Evolutionary conservation across 1,140 invertebrate genomes (phyloP).

Genomic region (Panonychus citri): DNA sequence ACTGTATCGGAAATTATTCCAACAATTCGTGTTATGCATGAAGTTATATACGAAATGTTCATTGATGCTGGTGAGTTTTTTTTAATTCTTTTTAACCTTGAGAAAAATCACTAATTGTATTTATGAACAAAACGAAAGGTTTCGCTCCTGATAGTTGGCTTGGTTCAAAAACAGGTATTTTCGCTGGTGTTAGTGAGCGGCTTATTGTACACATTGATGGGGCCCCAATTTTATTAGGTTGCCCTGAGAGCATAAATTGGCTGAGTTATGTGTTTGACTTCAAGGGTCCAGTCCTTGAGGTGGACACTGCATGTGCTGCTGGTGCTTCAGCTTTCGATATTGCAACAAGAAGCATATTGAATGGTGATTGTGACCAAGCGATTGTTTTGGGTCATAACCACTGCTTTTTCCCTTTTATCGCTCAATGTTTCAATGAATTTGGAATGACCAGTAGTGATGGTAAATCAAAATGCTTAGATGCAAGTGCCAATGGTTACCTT

Average conservation of each 20-base stretch:
- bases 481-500: constrained; percentile 2
- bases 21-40: neutral
- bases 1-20: neutral
- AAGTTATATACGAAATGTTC: neutral
- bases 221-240: neutral
- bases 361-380: neutral
- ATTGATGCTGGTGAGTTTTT: neutral
- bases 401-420: neutral
- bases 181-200: constrained; percentile 39
- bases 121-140: neutral
- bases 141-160: constrained; percentile 19
- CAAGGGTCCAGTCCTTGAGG: constrained; percentile 55
- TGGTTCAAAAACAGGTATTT: constrained; percentile 57
- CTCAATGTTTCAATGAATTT: neutral
- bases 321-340: constrained; percentile 45
- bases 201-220: neutral
- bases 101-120: neutral
- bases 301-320: constrained; percentile 76
- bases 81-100: neutral
- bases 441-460: constrained; percentile 2
- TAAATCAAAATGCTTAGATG: constrained; percentile 4
- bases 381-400: neutral
- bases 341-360: constrained; percentile 36
- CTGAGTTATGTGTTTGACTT: constrained; percentile 33
- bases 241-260: neutral